A percentile compares a stretch with the other conserved stretches of the same genome.
Conservation (phyloP, 2,888 invertebrate genomes). For the Nycteola revayana region DNA sequence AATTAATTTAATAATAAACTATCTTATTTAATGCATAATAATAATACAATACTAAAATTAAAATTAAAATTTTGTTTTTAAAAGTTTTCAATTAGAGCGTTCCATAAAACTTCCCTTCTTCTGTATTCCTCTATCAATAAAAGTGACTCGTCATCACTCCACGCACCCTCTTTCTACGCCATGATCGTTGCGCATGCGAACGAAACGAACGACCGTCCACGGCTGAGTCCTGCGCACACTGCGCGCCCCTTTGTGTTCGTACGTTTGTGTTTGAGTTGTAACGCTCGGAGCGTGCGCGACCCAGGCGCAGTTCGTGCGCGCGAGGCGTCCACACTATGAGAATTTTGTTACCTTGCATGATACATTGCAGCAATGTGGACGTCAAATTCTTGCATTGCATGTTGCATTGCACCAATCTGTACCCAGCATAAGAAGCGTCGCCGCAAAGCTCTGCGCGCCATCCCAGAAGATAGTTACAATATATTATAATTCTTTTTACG, state of each 20-base stretch:
- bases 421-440: too few relatives aligned
- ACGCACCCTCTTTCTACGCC: constrained; percentile 9
- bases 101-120: constrained; percentile 21
- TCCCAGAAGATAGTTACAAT: too few relatives aligned
- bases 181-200: constrained; percentile 15
- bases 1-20: too few relatives aligned
- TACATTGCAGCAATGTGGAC: constrained; percentile 5
- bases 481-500: too few relatives aligned
- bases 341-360: constrained; percentile 11
- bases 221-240: constrained; percentile 6
- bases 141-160: constrained; percentile 20
- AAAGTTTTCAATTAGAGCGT: constrained; percentile 19
- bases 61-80: constrained; percentile 14
- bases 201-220: constrained; percentile 6
- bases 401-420: constrained; percentile 5
- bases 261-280: constrained; percentile 9
- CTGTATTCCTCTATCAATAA: constrained; percentile 22
- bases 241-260: constrained; percentile 19
- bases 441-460: too few relatives aligned
- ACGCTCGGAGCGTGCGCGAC: constrained; percentile 3
- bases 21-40: too few relatives aligned
- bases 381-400: constrained; percentile 11
- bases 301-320: constrained; percentile 6
- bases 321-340: constrained; percentile 11
- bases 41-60: too few relatives aligned